Conservation (phyloP, 2,113 vertebrate genomes). For the Procavia capensis region DNA sequence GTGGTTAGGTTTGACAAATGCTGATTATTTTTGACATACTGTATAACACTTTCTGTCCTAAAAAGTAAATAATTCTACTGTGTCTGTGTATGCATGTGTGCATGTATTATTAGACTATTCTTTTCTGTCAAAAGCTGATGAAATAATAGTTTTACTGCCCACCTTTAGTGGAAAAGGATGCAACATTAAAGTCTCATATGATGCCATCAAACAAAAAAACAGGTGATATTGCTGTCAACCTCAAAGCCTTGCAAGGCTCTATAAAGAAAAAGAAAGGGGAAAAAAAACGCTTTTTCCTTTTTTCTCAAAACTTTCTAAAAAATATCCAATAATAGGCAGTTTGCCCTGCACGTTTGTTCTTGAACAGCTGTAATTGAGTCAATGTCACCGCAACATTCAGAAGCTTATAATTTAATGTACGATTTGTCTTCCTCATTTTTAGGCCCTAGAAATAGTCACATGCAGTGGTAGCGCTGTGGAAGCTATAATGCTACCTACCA, state of each 20-base stretch:
- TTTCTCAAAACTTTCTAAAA: background rate
- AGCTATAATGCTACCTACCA: background rate
- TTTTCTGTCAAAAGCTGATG: background rate
- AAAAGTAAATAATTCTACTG: background rate
- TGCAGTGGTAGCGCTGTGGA: background rate
- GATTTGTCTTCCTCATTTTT: background rate
- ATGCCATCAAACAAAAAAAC: background rate
- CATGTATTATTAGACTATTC: background rate
- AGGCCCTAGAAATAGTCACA: background rate
- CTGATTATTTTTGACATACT: background rate
- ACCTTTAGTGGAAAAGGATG: constrained; percentile 33
- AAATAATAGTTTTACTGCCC: background rate
- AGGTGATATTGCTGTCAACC: background rate
- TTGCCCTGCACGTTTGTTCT: background rate
- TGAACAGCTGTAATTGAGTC: background rate
- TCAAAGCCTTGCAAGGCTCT: background rate
- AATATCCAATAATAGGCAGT: background rate
- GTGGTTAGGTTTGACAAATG: constrained; percentile 15
- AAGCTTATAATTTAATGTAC: background rate
- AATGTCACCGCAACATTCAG: background rate
- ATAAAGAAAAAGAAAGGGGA: background rate
- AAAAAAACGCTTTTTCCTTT: no score
- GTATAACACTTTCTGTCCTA: background rate
- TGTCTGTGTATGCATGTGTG: background rate
- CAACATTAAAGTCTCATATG: background rate